phyloP scores from a whole-genome alignment of 1,140 invertebrate genomes.

The Drosophila biarmipes region DNA sequence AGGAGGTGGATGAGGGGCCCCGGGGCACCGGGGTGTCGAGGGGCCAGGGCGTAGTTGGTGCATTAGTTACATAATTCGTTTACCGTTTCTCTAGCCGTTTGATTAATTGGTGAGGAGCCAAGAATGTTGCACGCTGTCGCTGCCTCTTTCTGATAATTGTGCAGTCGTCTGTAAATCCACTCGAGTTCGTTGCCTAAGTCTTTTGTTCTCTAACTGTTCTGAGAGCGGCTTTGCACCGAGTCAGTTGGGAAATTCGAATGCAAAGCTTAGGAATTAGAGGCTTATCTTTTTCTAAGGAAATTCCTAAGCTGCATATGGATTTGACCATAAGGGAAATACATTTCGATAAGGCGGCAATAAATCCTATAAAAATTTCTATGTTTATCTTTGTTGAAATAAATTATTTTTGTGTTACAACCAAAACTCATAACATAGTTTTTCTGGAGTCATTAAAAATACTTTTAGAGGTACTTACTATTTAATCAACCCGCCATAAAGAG shows the following conservation, averaged over 20 bases:
- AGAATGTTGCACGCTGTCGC: slow-evolving; percentile 25
- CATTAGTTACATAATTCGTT: slow-evolving; percentile 79
- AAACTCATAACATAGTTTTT: no score
- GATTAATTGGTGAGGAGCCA: slow-evolving; percentile 69
- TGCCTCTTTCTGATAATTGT: slow-evolving; percentile 50
- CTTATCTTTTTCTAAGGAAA: neutral
- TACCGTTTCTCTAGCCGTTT: slow-evolving; percentile 74
- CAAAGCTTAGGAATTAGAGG: neutral
- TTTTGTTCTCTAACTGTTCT: slow-evolving; percentile 58
- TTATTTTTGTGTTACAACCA: no score
- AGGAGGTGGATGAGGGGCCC: neutral
- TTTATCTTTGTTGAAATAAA: no score
- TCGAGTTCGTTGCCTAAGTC: slow-evolving; percentile 67
- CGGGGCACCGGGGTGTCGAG: neutral
- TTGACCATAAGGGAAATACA: neutral
- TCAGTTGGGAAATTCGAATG: slow-evolving; percentile 16
- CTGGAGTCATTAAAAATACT: neutral
- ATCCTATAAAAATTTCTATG: no score
- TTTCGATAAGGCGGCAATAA: neutral
- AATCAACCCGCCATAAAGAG: neutral
- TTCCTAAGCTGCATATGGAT: neutral
- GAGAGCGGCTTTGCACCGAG: slow-evolving; percentile 7
- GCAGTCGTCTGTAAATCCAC: slow-evolving; percentile 65
- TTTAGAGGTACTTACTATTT: neutral
- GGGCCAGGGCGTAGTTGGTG: slow-evolving; percentile 27